phyloP scores from a whole-genome alignment of 2,888 invertebrate genomes.

The Eupithecia vulgata region DNA sequence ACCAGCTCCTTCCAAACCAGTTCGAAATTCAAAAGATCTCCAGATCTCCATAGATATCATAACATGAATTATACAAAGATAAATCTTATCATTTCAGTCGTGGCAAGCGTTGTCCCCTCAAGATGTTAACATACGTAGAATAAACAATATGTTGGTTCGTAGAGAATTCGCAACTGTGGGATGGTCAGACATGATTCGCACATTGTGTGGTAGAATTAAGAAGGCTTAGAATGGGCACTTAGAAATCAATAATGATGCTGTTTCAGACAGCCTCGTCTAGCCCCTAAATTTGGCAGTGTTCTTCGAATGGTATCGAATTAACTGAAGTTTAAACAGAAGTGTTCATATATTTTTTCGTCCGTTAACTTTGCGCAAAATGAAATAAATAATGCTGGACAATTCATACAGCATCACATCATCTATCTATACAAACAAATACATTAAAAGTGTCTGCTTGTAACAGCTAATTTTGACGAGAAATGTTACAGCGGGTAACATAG shows the following conservation, averaged over 20 bases:
- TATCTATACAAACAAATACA: background rate
- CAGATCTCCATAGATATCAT: slow-evolving; percentile 4
- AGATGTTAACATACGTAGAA: slow-evolving; percentile 22
- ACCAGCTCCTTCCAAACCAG: slow-evolving; percentile 17
- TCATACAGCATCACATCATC: background rate
- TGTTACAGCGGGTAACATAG: background rate
- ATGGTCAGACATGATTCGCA: slow-evolving; percentile 12
- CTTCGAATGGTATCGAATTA: background rate
- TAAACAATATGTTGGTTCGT: slow-evolving; percentile 42
- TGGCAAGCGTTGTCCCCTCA: slow-evolving; percentile 33
- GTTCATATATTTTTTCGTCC: background rate
- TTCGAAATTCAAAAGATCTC: slow-evolving; percentile 19
- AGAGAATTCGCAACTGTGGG: slow-evolving; percentile 1
- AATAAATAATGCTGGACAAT: background rate
- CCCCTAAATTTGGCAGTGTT: background rate
- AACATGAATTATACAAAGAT: slow-evolving; percentile 35
- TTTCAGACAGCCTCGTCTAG: background rate
- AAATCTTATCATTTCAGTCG: slow-evolving; percentile 36
- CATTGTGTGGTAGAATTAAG: background rate
- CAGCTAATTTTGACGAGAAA: background rate
- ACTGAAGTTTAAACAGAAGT: too few species aligned
- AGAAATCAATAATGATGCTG: background rate
- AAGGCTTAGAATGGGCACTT: background rate
- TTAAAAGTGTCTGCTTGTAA: background rate
- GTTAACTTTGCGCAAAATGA: background rate